Base-by-base conservation (phyloP, 2,113 vertebrate genomes). In the Hippolais icterina region DNA sequence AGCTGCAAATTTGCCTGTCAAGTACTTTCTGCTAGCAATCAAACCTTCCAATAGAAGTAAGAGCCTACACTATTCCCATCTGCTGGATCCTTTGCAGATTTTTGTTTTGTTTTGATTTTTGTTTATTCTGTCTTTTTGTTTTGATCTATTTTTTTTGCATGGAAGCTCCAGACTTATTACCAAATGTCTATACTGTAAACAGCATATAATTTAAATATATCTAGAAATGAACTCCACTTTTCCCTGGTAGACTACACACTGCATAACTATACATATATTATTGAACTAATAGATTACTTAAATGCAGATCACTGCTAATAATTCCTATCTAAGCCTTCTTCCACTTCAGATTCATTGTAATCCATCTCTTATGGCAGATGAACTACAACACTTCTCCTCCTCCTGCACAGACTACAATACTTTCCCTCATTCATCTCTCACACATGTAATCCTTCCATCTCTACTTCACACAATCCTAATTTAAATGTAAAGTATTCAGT, bases 401-500 rank as follows among this genome's bases (percentile, higher is more conserved):
- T 95, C 89, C 95, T 77, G 12, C 85, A 96, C 71, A 95, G 90
- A 86, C 64, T 95, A 96, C 90, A 91, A 88, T 87, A 89, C 81
- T 83, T 84, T 86, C 89, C 59, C 63, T 97, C 93, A 96, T 97
- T 96, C 93, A 90, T 97, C 87, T 96, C 96, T 97, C 86, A 83
- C 54, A 96, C 46, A 66, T 57, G 68, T 96, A 96, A 98, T 97
- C 95, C 95, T 95, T 97, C 96, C 95, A 96, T 94, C 93, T 97
- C 81, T 96, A 63, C 93, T 95, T 96, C 94, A 92, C 66, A 93
- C 86, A 86, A 89, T 94, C 94, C 85, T 97, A 97, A 97, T 97
- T 98, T 97, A 97, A 97, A 97, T 97, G 79, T 93, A 97, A 95
- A 97, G 75, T 95, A 96, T 86, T 97, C 85, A 87, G 64, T 50